phyloP scores from a whole-genome alignment of 1,140 invertebrate genomes.

The Drosophila pseudoananassae region DNA sequence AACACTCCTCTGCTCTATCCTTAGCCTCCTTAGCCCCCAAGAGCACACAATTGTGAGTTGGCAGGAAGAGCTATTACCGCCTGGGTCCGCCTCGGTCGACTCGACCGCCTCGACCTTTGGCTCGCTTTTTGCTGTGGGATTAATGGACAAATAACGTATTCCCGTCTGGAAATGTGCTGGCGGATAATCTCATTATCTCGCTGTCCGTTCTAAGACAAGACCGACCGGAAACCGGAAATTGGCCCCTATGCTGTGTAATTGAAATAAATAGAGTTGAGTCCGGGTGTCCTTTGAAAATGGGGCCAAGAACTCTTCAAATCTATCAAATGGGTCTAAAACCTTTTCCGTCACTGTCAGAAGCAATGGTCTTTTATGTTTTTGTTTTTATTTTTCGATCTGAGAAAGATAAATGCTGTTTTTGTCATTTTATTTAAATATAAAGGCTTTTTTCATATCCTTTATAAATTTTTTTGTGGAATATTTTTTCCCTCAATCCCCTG shows the following conservation, averaged over 20 bases:
- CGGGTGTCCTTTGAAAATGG: constrained; percentile 3
- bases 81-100: constrained; percentile 19
- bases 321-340: constrained; percentile 28
- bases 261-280: constrained; percentile 45
- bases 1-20: background rate
- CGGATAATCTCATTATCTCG: constrained; percentile 48
- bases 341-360: constrained; percentile 15
- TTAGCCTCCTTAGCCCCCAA: too few relatives aligned
- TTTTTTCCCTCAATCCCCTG: background rate
- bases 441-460: background rate
- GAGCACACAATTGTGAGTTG: constrained; percentile 17
- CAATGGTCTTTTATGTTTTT: constrained; percentile 12
- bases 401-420: background rate
- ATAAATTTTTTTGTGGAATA: constrained; percentile 3
- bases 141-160: constrained; percentile 50
- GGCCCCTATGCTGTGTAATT: constrained; percentile 39
- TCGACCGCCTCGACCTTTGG: background rate
- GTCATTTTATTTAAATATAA: constrained; percentile 3
- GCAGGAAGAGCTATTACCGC: constrained; percentile 37
- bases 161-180: constrained; percentile 46
- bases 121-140: constrained; percentile 34
- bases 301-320: constrained; percentile 15
- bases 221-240: constrained; percentile 36
- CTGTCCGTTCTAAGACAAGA: constrained; percentile 5
- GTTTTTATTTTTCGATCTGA: background rate